Base-by-base conservation (phyloP, 2,888 invertebrate species). In the Aleiodes alternator region DNA sequence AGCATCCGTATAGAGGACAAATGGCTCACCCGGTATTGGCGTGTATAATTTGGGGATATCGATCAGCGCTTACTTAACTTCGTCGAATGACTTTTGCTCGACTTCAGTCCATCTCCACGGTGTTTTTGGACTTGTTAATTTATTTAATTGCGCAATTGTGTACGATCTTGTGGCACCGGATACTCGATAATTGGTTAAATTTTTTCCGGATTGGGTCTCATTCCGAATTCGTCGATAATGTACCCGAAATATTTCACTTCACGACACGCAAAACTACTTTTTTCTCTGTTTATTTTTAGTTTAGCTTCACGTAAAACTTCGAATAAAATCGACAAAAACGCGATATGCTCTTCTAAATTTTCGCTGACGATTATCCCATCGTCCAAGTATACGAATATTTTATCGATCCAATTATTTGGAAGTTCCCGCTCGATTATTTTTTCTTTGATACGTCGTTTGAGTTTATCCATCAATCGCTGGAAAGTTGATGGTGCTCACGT, bases 221-320 rank as follows among this genome's bases (percentile, higher is more conserved):
- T 71, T n/a, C 79, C 76, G 6, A 57, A 38, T 61, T 77, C 70
- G 43, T 80, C 75, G 12, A 80, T 61, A 5, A 77, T 57, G 14
- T 75, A 77, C 12, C 77, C 78, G 16, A 77, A 61, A n/a, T 69
- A 78, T 55, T 78, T 69, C 0, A 78, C 77, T 51, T 79, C 75
- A 3, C 31, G 50, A 14, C 79, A 75, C 5, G 71, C 78, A n/a
- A 79, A 79, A 6, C 75, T 73, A 64, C 79, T 74, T 57, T 79
- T 80, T 64, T 76, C 78, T 0, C 72, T 71, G 23, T 80, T 78
- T 1, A 80, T 53, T 0, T n/a, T 70, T 51, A 79, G 38, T 29
- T 74, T 72, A 0, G 73, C 77, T 11, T 75, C 76, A 0, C 76
- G 43, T 2, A 77, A 66, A 5, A 72, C 73, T 16, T 77, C 74